These are phyloP conservation scores for Laspeyria flexula DNA, from an alignment of 2,888 invertebrate genomes.

Conservation along the genomic window DNA sequence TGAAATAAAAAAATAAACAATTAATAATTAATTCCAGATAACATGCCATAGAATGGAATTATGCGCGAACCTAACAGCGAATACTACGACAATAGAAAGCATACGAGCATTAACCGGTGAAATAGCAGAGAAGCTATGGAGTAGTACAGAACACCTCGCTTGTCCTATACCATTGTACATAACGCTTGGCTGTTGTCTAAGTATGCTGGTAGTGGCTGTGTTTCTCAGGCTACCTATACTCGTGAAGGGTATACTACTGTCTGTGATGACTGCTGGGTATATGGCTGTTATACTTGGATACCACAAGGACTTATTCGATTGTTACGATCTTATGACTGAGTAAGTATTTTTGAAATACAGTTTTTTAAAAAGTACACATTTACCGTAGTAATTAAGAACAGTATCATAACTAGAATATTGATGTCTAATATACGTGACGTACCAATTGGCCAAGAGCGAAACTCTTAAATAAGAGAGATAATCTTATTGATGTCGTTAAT, in stretches of 20 bases:
- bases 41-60: constrained; percentile 77
- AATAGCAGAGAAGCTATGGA: constrained; percentile 69
- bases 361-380: neutral
- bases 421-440: too few species aligned
- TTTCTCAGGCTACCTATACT: constrained; percentile 94
- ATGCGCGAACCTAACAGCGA: constrained; percentile 75
- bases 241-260: constrained; percentile 91
- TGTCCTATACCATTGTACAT: constrained; percentile 96
- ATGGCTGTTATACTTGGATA: constrained; percentile 92
- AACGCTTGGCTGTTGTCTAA: constrained; percentile 93
- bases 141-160: constrained; percentile 88
- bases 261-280: constrained; percentile 93
- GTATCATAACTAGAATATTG: too few species aligned
- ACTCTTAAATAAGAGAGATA: too few species aligned
- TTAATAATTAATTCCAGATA: constrained; percentile 58
- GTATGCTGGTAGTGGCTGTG: constrained; percentile 93
- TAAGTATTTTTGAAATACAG: constrained; percentile 70
- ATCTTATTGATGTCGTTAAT: too few species aligned
- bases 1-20: too few species aligned
- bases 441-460: too few species aligned
- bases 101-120: constrained; percentile 69
- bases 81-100: constrained; percentile 82
- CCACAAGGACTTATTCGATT: constrained; percentile 92
- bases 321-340: constrained; percentile 92
- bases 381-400: too few species aligned